A percentile compares a stretch with the other conserved stretches of the same genome.
phyloP scores from a whole-genome alignment of 2,797 vertebrate genomes.

The Micropoecilia bifurca region DNA sequence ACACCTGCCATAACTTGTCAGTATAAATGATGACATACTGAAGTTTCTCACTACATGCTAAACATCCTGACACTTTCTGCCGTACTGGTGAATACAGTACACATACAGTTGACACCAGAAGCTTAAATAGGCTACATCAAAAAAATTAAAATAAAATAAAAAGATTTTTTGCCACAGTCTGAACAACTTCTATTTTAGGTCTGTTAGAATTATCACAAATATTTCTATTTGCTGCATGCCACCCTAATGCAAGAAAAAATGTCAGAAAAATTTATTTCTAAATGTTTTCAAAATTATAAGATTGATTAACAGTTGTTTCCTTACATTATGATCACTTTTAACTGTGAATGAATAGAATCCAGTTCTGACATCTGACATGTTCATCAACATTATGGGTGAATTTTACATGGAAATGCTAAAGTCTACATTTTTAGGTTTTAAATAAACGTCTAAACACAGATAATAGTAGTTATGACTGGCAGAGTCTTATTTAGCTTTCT shows the following conservation, averaged over 20 bases:
- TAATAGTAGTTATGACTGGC: background rate
- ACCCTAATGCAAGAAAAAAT: background rate
- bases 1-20: background rate
- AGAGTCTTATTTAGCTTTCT: background rate
- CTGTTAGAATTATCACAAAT: background rate
- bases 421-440: background rate
- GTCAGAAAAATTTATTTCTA: no score
- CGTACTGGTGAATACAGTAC: background rate
- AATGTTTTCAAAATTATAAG: background rate
- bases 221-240: background rate
- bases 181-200: background rate
- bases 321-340: background rate
- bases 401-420: no score
- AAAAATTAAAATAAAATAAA: no score
- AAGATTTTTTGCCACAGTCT: no score
- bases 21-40: background rate
- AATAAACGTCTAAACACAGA: background rate
- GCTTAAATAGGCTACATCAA: no score
- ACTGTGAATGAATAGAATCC: background rate
- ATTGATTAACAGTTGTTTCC: background rate
- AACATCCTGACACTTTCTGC: background rate
- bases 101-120: background rate
- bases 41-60: background rate
- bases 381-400: no score
- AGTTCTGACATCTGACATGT: background rate